Evolutionary conservation across 2,113 vertebrate species (phyloP), one percentile per base, ranked within the genome.

Genomic region (Sigmodon hispidus): DNA sequence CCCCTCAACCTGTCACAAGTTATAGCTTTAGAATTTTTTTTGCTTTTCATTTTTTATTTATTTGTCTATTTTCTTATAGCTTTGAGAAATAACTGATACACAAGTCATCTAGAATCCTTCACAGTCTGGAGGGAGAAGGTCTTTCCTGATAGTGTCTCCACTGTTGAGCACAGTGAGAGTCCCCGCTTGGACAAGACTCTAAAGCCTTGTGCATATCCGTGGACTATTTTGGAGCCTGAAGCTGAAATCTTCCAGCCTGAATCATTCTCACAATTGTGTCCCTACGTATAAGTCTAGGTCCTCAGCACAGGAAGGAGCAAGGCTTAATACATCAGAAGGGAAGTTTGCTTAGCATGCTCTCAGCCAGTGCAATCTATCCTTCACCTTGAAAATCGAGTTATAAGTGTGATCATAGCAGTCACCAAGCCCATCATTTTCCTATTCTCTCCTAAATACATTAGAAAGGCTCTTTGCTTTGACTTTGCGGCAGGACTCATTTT

Each of bases 401-500:
- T 81, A 96, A 52, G 96, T 63, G 65, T 1, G 48, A 92, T 59
- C 90, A 85, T 5, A 3, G 72, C 80, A 83, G 92, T 95, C 89
- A 93, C 1, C 48, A 72, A 94, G 48, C 59, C 87, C 61, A 72
- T 86, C 80, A 55, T 84, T 96, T 95, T 31, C 90, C 94, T 94
- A 76, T 61, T 69, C 85, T 34, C 70, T 65, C 24, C 90, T 90
- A 89, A 94, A 61, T 84, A 80, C 73, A 95, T 95, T 77, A 96
- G 94, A 89, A 96, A 61, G 57, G 87, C 7, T 16, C 85, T 73
- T 89, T 88, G 84, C 92, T 83, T 72, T 95, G 92, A 2, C 92
- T 97, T 94, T 96, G 75, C 87, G 70, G 59, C 91, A 16, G 48
- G 83, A 85, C 88, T 80, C 95, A 2, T 45, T 94, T 89, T 89